Evolutionary conservation across 64 coral and sea anemone species (phyloP), one percentile per base, ranked within the genome.

Genomic region (Montipora sp.): DNA sequence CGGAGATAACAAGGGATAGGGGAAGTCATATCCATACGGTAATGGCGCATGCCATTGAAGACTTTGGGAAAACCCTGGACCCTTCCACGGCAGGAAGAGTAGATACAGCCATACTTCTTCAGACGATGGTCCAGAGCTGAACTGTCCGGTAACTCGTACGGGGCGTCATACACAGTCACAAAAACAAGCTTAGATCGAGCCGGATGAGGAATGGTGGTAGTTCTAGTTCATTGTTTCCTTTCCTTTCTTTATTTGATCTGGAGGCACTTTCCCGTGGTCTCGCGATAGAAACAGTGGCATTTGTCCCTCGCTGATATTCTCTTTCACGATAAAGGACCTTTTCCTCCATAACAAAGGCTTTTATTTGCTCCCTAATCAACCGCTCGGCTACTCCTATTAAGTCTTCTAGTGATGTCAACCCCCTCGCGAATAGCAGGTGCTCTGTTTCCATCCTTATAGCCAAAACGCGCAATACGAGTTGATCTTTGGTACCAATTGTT

Each of bases 231-330:
- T 9, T 80, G 43, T 47, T 49, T 48, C 18, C n/a, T 48, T 80
- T 45, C 44, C 15, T 50, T 49, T 57, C 51, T 80, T 19, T 1
- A 19, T 80, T 80, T 15, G 77, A 57, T 47, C 12, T 49, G 5
- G 47, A 48, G 12, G 77, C 77, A 80, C 47, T n/a, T 50, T 57
- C 51, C 15, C 77, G 45, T 48, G 77, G 77, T 80, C 51, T 80
- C 36, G 48, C 77, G 46, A 3, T 57, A 78, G 75, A 13, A 18
- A 80, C 1, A 16, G 12, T 48, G 46, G 77, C 44, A 11, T 11
- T 63, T 63, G 18, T 50, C 19, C 5, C 47, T 57, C 46, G 8
- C 15, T 47, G 77, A 49, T 18, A 80, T 48, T 47, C 43, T 80
- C 46, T 47, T 80, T 80, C 43, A 0, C 51, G 77, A 80, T 48